phyloP scores from a whole-genome alignment of 2,888 invertebrate species.

The Eurytoma californica region DNA sequence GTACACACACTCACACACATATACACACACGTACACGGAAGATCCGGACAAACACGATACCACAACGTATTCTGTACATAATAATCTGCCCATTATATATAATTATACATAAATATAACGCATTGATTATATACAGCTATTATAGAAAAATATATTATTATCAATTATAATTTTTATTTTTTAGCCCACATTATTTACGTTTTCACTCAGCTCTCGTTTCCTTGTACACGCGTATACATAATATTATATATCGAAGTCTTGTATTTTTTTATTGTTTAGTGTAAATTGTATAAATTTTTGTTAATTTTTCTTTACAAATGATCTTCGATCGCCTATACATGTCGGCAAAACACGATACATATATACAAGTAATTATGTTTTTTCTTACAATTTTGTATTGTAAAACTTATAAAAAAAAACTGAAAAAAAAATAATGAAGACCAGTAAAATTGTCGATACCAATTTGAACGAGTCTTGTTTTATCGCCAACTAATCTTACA shows the following conservation, averaged over 20 bases:
- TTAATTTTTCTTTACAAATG: conserved; percentile 35
- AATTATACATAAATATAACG: conserved; percentile 63
- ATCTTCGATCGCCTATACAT: conserved; percentile 9
- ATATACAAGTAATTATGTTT: conserved; percentile 33
- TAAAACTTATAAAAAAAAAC: conserved; percentile 31
- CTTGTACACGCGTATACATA: conserved; percentile 33
- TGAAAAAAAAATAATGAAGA: conserved; percentile 27
- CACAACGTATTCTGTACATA: conserved; percentile 73
- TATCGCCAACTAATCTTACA: conserved; percentile 11
- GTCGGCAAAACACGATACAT: background rate
- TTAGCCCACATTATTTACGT: conserved; percentile 39
- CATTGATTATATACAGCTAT: conserved; percentile 69
- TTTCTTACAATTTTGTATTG: conserved; percentile 46
- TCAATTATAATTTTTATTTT: conserved; percentile 66
- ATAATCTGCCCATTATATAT: conserved; percentile 69
- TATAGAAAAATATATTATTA: conserved; percentile 72
- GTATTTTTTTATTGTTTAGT: conserved; percentile 43
- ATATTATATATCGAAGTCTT: conserved; percentile 7
- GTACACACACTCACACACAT: conserved; percentile 9
- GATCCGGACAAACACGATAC: conserved; percentile 66
- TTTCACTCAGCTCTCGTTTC: conserved; percentile 33
- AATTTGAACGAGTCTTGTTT: conserved; percentile 42
- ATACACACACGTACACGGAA: conserved; percentile 46
- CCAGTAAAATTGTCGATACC: conserved; percentile 43
- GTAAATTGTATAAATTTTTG: conserved; percentile 43